Evolutionary conservation across 2,113 vertebrate species (phyloP).

Genomic region (Serinus canaria): DNA sequence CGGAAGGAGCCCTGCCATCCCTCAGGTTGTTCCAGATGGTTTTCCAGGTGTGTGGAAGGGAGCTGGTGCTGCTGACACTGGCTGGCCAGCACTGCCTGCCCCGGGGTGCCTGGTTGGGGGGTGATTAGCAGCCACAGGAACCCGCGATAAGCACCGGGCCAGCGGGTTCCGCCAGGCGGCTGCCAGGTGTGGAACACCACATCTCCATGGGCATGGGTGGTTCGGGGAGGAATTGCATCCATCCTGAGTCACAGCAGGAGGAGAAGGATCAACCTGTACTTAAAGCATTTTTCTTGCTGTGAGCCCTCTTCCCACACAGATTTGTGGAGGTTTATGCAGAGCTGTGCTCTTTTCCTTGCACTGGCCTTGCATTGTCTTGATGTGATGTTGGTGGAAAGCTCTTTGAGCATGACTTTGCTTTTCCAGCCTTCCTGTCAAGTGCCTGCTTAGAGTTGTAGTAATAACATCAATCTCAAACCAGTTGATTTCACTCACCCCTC

Average conservation of each 20-base stretch:
- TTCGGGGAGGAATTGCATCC: not conserved
- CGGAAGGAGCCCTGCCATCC: not conserved
- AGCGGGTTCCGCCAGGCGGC: fast-evolving
- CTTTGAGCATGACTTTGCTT: not conserved
- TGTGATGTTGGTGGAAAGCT: not conserved
- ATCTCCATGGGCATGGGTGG: not conserved
- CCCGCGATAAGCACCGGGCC: fast-evolving
- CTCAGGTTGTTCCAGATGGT: not conserved
- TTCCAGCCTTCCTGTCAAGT: not conserved
- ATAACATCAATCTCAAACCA: not conserved
- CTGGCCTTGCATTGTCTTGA: fast-evolving
- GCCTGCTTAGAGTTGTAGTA: not conserved
- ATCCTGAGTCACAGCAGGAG: not conserved
- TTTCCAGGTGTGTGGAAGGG: not conserved
- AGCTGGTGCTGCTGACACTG: fast-evolving
- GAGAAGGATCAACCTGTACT: not conserved
- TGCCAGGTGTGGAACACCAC: not conserved
- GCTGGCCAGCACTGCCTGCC: not conserved
- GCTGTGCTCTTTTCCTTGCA: not conserved
- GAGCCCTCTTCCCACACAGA: not conserved
- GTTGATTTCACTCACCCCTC: not conserved
- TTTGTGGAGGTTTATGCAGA: not conserved
- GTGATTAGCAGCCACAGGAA: not conserved
- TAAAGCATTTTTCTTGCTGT: not conserved
- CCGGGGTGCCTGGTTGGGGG: fast-evolving